Evolutionary conservation across 2,888 invertebrate species (phyloP).

Genomic region (Ennomos quercinarius): DNA sequence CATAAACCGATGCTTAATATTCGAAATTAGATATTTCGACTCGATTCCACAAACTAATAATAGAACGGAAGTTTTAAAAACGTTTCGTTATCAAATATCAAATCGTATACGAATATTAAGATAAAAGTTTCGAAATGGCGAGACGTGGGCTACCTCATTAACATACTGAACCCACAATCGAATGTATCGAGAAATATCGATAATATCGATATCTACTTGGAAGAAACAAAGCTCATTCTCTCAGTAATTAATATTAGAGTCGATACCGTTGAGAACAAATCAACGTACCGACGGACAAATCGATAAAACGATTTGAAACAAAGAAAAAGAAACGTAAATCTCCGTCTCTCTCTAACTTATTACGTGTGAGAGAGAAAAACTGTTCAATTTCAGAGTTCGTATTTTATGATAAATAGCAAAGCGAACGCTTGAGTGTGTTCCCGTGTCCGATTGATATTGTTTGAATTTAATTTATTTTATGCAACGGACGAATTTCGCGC

Average conservation of each 20-base stretch:
- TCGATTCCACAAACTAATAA: conserved; percentile 5
- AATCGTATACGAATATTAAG: conserved; percentile 5
- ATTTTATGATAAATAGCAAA: conserved; percentile 80
- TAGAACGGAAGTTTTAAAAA: conserved; percentile 14
- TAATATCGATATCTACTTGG: conserved; percentile 55
- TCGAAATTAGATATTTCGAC: conserved; percentile 9
- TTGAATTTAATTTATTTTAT: conserved; percentile 75
- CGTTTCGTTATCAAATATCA: conserved; percentile 9
- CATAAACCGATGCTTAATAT: conserved; percentile 3
- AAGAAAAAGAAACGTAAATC: conserved; percentile 53
- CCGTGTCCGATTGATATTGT: conserved; percentile 79
- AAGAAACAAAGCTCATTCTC: conserved; percentile 74
- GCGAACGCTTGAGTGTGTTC: conserved; percentile 72
- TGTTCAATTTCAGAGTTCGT: conserved; percentile 70
- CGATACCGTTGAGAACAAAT: conserved; percentile 74
- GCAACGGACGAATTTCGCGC: conserved; percentile 64
- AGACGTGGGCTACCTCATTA: conserved; percentile 11
- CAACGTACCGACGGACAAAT: conserved; percentile 67
- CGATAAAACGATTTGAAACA: conserved; percentile 70
- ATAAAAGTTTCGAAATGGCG: conserved; percentile 11
- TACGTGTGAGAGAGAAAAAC: conserved; percentile 50
- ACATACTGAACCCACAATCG: conserved; percentile 42
- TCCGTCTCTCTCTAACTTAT: conserved; percentile 51
- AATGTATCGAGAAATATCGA: conserved; percentile 46
- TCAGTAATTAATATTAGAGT: conserved; percentile 76